Evolutionary conservation across 2,888 invertebrate genomes (phyloP), one percentile per base, ranked within the genome.

Genomic region (Baccha elongata): DNA sequence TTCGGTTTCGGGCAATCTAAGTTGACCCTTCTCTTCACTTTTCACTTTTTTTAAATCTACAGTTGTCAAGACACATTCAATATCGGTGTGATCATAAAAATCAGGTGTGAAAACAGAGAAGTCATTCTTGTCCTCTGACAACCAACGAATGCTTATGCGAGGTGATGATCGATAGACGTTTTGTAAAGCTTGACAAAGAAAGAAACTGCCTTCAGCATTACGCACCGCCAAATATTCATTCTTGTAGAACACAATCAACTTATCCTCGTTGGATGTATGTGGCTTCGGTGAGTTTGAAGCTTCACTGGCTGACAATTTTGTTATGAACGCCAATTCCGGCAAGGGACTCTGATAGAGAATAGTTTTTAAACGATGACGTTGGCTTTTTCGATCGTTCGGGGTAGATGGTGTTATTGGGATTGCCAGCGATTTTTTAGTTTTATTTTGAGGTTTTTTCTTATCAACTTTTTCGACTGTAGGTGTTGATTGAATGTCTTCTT

Each of bases 221-320:
- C 98, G 93, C 0, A 98, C 97, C 1, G 97, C 98, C 88, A 98
- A 91, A 91, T 97, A 97, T 91, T 97, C 96, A 88, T 96, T 96
- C 89, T 96, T 97, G 91, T 96, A 96, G 89, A 97, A 97, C 2
- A 97, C 94, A 86, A 96, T 95, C 44, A 97, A 93, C 88, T 95
- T 96, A 85, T 96, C 96, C 86, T 96, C 96, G 60, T 92, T 92
- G 1, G 87, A 85, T 85, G 86, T 87, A 15, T 58, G 58, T 6
- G 87, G 87, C 87, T 93, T 92, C 86, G 93, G 92, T 0, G 93
- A 93, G 2, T 93, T 93, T 10, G 87, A 88, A 19, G 92, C 91
- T 83, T 93, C 92, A 8, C 92, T 92, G 0, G 94, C 93, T 0
- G 94, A 93, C 55, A 95, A 92, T 89, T 96, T 96, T 2, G 96